A percentile compares a stretch with the other conserved stretches of the same genome.
phyloP scores from a whole-genome alignment of 1,140 invertebrate genomes.

The Meloidogyne exigua region DNA sequence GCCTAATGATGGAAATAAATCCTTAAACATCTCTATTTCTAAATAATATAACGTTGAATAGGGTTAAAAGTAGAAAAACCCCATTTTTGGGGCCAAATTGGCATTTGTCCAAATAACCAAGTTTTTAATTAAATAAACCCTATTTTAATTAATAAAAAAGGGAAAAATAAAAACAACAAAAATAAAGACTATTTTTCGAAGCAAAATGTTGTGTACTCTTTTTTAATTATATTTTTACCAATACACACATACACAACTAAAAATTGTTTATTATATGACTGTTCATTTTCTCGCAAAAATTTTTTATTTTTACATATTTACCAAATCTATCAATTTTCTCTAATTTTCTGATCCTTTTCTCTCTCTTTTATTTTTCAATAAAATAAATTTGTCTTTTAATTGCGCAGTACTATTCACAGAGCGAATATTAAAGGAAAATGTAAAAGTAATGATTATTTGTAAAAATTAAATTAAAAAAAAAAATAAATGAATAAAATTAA shows the following conservation, averaged over 20 bases:
- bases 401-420: neutral
- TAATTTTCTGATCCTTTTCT: neutral
- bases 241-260: too few species aligned
- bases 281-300: neutral
- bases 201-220: neutral
- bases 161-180: neutral
- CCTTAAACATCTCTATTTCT: slow-evolving; percentile 14
- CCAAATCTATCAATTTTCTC: neutral
- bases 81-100: too few species aligned
- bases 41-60: too few species aligned
- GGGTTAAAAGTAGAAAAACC: too few species aligned
- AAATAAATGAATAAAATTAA: too few species aligned
- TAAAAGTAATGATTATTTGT: too few species aligned
- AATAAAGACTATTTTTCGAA: neutral
- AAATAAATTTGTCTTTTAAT: neutral
- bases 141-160: neutral
- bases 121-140: too few species aligned
- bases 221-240: too few species aligned
- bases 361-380: neutral
- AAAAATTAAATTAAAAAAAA: too few species aligned
- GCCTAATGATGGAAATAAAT: slow-evolving; percentile 19
- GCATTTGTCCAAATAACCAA: too few species aligned
- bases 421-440: neutral
- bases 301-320: too few species aligned
- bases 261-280: neutral